Percentiles rank a stretch among this genome's conserved stretches.
Evolutionary conservation across 2,888 invertebrate species (phyloP).

Genomic region (Chirona hameri): DNA sequence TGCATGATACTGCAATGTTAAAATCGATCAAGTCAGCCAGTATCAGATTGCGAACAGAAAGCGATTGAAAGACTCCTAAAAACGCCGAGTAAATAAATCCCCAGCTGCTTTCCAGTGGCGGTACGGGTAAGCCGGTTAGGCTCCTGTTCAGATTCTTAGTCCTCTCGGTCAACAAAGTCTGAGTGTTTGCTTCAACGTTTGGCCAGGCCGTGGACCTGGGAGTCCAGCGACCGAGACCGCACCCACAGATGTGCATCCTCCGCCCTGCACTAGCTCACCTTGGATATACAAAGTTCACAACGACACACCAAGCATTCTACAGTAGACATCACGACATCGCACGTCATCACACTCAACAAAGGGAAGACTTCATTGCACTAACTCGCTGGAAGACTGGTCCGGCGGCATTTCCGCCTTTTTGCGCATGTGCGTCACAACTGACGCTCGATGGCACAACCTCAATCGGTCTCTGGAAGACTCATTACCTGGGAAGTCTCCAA

Average conservation of each 20-base stretch:
- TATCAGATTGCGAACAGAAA: too few relatives aligned
- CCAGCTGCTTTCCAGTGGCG: not conserved
- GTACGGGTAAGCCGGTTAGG: not conserved
- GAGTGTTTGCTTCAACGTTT: not conserved
- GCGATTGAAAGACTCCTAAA: not conserved
- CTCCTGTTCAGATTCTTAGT: not conserved
- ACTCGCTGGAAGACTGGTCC: not conserved
- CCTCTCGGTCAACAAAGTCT: not conserved
- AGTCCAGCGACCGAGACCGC: not conserved
- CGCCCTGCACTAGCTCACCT: not conserved
- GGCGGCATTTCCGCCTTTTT: not conserved
- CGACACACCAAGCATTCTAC: slow-evolving; percentile 10
- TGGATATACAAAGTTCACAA: slow-evolving; percentile 23
- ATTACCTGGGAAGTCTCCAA: not conserved
- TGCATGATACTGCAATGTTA: too few relatives aligned
- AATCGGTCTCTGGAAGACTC: too few relatives aligned
- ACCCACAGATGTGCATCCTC: not conserved
- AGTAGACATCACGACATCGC: not conserved
- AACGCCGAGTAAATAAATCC: not conserved
- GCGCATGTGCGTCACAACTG: not conserved
- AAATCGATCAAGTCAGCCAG: too few relatives aligned
- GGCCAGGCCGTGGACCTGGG: not conserved
- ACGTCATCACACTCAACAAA: not conserved
- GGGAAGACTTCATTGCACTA: slow-evolving; percentile 24
- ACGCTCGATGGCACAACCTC: not conserved